These are phyloP conservation scores for Cebidichthys violaceus DNA, from an alignment of 2,113 vertebrate genomes.

Conservation along the genomic window DNA sequence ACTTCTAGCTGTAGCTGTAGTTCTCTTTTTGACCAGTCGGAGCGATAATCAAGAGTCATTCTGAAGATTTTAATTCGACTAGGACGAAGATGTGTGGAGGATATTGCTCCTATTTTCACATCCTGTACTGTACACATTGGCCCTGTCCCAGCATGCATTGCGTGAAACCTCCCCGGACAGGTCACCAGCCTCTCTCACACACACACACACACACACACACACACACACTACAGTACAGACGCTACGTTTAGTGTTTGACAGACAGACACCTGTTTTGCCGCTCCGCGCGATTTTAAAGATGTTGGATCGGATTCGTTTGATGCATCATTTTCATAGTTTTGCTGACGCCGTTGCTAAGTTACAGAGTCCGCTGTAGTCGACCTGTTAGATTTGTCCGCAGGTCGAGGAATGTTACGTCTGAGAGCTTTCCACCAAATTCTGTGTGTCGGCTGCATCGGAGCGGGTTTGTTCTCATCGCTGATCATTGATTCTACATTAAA, in stretches of 20 bases:
- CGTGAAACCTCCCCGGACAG: neutral
- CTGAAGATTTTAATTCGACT: too few species aligned
- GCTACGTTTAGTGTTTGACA: neutral
- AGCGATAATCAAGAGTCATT: too few species aligned
- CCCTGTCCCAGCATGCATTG: neutral
- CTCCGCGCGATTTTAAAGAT: neutral
- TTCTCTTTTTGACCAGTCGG: too few species aligned
- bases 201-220: neutral
- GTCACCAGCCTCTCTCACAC: neutral
- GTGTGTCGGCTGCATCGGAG: neutral
- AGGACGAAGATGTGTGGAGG: neutral
- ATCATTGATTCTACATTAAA: neutral
- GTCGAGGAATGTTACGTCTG: slow-evolving; percentile 54
- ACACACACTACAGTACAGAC: neutral
- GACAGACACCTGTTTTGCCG: neutral
- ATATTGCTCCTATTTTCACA: neutral
- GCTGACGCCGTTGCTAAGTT: neutral
- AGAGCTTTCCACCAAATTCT: neutral
- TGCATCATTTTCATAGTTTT: neutral
- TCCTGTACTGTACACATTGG: neutral
- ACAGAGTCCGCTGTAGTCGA: neutral
- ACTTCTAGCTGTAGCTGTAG: too few species aligned
- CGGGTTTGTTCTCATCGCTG: neutral
- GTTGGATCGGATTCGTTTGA: neutral
- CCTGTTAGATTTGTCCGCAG: slow-evolving; percentile 26